Percentiles rank a stretch among this genome's conserved stretches.
These are phyloP conservation scores for Typhlichthys subterraneus DNA, from an alignment of 2,797 vertebrate genomes.

Conservation along the genomic window DNA sequence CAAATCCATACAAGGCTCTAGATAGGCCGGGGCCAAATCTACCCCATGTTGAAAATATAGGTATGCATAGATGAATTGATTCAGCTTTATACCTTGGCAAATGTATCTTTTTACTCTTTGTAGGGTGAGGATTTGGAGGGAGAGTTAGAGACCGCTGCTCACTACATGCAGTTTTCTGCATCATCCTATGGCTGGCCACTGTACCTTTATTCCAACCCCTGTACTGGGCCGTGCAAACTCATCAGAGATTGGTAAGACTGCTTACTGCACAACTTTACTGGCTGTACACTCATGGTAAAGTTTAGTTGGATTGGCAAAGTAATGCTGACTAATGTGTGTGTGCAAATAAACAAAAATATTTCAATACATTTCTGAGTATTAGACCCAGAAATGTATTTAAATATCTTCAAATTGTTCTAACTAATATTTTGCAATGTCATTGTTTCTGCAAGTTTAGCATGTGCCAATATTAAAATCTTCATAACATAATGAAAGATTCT, in stretches of 20 bases:
- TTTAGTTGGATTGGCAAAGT: background rate
- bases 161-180: constrained; percentile 92
- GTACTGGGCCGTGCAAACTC: constrained; percentile 89
- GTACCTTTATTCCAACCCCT: constrained; percentile 86
- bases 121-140: constrained; percentile 85
- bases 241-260: constrained; percentile 86
- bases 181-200: constrained; percentile 96
- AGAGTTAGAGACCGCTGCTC: constrained; percentile 87
- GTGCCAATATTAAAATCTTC: too few species aligned
- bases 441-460: too few species aligned
- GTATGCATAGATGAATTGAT: background rate
- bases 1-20: background rate
- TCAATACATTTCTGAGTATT: too few species aligned
- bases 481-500: too few species aligned
- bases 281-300: background rate
- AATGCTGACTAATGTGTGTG: background rate
- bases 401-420: too few species aligned
- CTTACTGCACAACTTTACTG: background rate
- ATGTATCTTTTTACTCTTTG: constrained; percentile 6
- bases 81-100: background rate
- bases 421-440: too few species aligned
- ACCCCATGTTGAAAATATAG: background rate
- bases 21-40: too few species aligned
- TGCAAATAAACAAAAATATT: too few species aligned
- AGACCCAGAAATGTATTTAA: too few species aligned